Conservation (phyloP, 2,113 vertebrate species). For the Turnix velox region DNA sequence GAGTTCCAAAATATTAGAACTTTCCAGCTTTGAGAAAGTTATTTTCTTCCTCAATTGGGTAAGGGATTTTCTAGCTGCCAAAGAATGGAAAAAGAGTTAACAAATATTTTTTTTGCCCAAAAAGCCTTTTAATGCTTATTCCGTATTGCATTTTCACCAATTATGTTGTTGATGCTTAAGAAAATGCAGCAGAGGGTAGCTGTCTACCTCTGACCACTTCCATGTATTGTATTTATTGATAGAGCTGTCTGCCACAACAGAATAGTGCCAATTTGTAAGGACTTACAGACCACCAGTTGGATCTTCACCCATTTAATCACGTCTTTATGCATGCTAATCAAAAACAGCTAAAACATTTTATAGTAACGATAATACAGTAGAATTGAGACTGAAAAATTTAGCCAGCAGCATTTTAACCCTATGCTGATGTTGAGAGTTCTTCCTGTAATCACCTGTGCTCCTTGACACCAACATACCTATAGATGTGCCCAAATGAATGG, state of each 20-base stretch:
- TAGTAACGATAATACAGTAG: neutral
- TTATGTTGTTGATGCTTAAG: neutral
- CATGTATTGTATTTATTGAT: rapidly evolving
- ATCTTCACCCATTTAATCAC: neutral
- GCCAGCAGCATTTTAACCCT: neutral
- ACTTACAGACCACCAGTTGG: neutral
- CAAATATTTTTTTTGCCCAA: constrained; percentile 28
- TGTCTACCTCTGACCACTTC: neutral
- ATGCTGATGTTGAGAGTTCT: neutral
- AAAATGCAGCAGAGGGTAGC: neutral
- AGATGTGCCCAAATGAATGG: neutral
- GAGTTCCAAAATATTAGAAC: constrained; percentile 54
- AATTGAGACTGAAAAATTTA: neutral
- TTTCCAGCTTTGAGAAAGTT: constrained; percentile 60
- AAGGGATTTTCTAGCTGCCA: constrained; percentile 44
- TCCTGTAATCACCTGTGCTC: neutral
- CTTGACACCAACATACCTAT: neutral
- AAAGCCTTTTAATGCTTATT: neutral
- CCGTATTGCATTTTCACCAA: neutral
- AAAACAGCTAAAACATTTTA: neutral
- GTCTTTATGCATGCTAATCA: neutral
- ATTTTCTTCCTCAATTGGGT: constrained; percentile 27
- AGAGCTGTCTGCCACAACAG: neutral
- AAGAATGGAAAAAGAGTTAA: constrained; percentile 47
- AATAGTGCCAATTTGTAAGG: neutral